Conservation (phyloP, 2,888 invertebrate genomes). For the Calameuta filiformis region DNA sequence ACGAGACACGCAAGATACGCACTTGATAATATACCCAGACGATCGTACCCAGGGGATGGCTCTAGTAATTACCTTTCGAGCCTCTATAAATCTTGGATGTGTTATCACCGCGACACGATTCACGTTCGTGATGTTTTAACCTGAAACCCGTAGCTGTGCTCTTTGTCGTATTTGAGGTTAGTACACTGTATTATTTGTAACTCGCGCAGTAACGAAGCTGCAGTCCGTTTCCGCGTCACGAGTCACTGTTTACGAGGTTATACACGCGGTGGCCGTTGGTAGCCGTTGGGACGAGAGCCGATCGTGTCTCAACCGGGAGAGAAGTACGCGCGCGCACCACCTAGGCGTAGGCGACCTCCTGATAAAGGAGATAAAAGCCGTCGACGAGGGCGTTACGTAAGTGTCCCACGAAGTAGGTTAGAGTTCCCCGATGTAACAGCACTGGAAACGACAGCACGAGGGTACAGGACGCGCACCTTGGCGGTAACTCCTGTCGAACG, state of each 20-base stretch:
- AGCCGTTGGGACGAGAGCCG: background rate
- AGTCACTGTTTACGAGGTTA: background rate
- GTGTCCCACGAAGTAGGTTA: conserved; percentile 2
- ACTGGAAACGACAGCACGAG: conserved; percentile 10
- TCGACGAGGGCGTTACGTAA: conserved; percentile 31
- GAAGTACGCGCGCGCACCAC: conserved; percentile 4
- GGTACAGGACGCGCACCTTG: background rate
- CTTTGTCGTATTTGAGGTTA: background rate
- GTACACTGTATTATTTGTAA: background rate
- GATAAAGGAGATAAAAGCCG: conserved; percentile 38
- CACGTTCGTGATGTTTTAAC: background rate
- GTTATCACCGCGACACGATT: background rate
- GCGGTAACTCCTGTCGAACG: background rate
- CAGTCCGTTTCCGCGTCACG: background rate
- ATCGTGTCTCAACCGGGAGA: background rate
- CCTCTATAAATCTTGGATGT: background rate
- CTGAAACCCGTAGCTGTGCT: background rate
- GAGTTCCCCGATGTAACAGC: conserved; percentile 9
- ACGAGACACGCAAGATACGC: background rate
- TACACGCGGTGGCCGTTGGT: background rate
- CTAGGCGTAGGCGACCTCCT: conserved; percentile 18
- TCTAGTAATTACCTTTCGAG: background rate
- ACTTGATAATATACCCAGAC: background rate
- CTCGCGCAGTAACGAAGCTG: background rate
- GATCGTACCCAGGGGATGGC: background rate